Base-by-base conservation (phyloP, 2,888 invertebrate genomes). In the Epinotia brunnichana region DNA sequence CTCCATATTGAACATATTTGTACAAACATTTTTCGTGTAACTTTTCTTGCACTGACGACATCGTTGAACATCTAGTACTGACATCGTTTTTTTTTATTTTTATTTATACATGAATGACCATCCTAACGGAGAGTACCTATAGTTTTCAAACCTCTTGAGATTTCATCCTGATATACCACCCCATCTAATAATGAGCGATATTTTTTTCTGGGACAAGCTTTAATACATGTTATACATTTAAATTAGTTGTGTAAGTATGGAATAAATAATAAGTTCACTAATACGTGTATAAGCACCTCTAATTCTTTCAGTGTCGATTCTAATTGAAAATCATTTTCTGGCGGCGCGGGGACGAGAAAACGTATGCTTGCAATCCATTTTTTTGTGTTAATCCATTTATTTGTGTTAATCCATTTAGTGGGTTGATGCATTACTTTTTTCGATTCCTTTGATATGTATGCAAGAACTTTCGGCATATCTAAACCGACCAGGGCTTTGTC, bases 301-400 rank as follows among this genome's bases (percentile, higher is more conserved):
- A 24, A 24, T 29, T 62, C 24, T 48, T 51, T 48, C 48, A 29
- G 48, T 11, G 24, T 17, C 1, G 5, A 4, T 48, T 29, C 11
- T 1, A 48, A 10, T 24, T 62, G 48, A 48, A 7, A 9, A 10
- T 24, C 44, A 10, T 61, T 24, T 21, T 41, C 44, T 61, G 17
- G 59, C 15, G 60, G 41, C 21, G 19, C 19, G 15, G 61, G 61
- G 9, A 61, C 15, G 15, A 24, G 19, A 48, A 17, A 19, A n/a
- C 24, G n/a, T 24, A 48, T 2, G n/a, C n/a, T 62, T 48, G n/a
- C 24, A 2, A 48, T 62, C 44, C 24, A 10, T 48, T 62, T 48
- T 17, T 62, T 15, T 44, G 21, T 44, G 13, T 44, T 61, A 61
- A 41, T 21, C 61, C 44, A 21, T 61, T 44, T 61, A 11, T 61